Percentiles rank a stretch among this genome's conserved stretches.
Conservation (phyloP, 1,140 invertebrate genomes). For the Zelostemma sp. region DNA sequence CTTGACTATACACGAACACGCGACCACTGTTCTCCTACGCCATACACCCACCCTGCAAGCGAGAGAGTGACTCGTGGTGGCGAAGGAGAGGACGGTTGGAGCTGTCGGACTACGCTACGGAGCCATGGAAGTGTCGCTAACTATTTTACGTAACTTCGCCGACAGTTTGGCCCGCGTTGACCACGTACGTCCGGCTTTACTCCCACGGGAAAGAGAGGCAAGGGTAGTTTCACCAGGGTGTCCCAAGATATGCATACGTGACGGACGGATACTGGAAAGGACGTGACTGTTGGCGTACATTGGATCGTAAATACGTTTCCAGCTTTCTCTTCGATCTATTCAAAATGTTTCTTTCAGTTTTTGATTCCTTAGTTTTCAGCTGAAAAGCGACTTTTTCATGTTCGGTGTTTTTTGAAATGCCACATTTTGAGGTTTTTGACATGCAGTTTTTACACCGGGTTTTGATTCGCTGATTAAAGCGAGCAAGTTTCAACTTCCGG, state of each 20-base stretch:
- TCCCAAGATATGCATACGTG: constrained; percentile 72
- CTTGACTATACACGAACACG: constrained; percentile 15
- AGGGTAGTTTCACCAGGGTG: constrained; percentile 59
- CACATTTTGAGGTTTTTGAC: no score
- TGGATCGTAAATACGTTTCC: constrained; percentile 33
- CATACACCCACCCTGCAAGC: constrained; percentile 35
- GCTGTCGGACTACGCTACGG: constrained; percentile 46
- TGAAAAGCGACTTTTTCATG: background rate
- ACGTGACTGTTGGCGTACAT: constrained; percentile 58
- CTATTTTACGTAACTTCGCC: constrained; percentile 72
- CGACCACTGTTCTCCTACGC: constrained; percentile 39
- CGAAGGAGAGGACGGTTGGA: constrained; percentile 22
- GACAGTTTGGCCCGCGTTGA: constrained; percentile 71
- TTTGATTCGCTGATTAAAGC: no score
- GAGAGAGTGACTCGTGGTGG: constrained; percentile 33
- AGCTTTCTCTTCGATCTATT: constrained; percentile 29
- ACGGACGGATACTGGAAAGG: constrained; percentile 59
- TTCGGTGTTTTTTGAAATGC: no score
- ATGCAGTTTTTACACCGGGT: no score
- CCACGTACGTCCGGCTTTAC: constrained; percentile 68
- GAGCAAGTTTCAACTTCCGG: no score
- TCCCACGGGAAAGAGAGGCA: constrained; percentile 61
- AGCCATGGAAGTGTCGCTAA: constrained; percentile 68
- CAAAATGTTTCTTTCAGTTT: constrained; percentile 35
- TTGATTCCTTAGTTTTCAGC: background rate